Evolutionary conservation across 2,113 vertebrate species (phyloP), one percentile per base, ranked within the genome.

Genomic region (Oplegnathus fasciatus): DNA sequence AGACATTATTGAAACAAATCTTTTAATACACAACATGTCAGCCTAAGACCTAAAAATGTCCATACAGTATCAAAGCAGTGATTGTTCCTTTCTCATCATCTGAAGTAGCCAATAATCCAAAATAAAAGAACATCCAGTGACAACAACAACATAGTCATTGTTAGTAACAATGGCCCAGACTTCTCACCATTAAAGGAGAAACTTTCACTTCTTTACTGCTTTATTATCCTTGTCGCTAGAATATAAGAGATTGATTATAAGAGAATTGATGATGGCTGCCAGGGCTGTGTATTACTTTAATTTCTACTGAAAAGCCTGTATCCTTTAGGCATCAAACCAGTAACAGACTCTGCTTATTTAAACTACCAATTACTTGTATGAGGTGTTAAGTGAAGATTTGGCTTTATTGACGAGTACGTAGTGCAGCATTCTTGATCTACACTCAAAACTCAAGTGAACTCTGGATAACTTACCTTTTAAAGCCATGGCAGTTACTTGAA

Each of bases 211-310:
- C 14, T 87, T 88, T 71, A 57, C 69, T 86, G 82, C 65, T 85
- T 83, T 67, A 84, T 90, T 79, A 84, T 86, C 34, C 65, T 66
- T 73, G 57, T 85, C 46, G 87, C 57, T 74, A 86, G 6, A 90
- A 58, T 55, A 67, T 7, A 80, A 55, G 34, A 66, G 65, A 86
- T 70, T n/a, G n/a, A n/a, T n/a, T n/a, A n/a, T n/a, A n/a, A n/a
- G n/a, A 70, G 71, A 87, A 86, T 79, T 70, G 83, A 85, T 55
- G 57, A 67, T 22, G 44, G 42, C 58, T 82, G 70, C 80, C 84
- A 88, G 30, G 64, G 70, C 67, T 40, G n/a, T 58, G 40, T 78
- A 72, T 60, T 34, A 50, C 32, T 66, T 80, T 66, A 54, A 72
- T 62, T 83, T 79, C 26, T 54, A 78, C 83, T 64, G 79, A 91